phyloP scores from a whole-genome alignment of 1,140 invertebrate species.

The Hylaeus volcanicus region DNA sequence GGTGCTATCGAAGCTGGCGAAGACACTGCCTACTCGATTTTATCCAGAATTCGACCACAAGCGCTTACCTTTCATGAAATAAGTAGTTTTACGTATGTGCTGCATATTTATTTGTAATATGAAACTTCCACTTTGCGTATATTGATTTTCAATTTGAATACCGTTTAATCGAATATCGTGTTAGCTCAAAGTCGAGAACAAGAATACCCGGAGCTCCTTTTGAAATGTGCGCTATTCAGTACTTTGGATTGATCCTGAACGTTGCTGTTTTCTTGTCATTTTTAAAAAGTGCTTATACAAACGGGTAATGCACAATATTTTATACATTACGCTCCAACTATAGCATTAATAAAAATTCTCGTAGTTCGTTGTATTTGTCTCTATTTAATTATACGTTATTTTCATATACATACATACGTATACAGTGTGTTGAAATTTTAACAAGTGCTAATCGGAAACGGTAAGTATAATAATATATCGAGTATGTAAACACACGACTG shows the following conservation, averaged over 20 bases:
- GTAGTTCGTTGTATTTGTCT: too few relatives aligned
- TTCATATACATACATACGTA: too few relatives aligned
- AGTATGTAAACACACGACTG: slow-evolving; percentile 3
- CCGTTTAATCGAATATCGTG: not conserved
- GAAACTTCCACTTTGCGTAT: too few relatives aligned
- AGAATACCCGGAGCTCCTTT: not conserved
- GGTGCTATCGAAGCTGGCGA: slow-evolving; percentile 62
- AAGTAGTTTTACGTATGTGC: not conserved
- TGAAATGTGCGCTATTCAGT: not conserved
- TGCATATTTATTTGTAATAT: not conserved
- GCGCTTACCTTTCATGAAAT: slow-evolving; percentile 21
- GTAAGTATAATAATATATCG: not conserved
- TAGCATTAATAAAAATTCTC: too few relatives aligned
- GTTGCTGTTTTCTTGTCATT: slow-evolving; percentile 1
- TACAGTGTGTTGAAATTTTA: not conserved
- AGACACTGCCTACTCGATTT: slow-evolving; percentile 12
- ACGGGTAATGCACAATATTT: too few relatives aligned
- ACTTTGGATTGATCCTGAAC: slow-evolving; percentile 13
- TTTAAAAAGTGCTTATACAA: not conserved
- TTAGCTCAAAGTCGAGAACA: not conserved
- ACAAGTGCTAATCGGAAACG: not conserved
- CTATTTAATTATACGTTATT: too few relatives aligned
- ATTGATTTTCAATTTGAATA: too few relatives aligned
- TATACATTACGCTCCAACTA: too few relatives aligned
- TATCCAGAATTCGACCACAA: slow-evolving; percentile 39